phyloP scores from a whole-genome alignment of 2,797 vertebrate genomes.

The Hephaestus fuliginosus region DNA sequence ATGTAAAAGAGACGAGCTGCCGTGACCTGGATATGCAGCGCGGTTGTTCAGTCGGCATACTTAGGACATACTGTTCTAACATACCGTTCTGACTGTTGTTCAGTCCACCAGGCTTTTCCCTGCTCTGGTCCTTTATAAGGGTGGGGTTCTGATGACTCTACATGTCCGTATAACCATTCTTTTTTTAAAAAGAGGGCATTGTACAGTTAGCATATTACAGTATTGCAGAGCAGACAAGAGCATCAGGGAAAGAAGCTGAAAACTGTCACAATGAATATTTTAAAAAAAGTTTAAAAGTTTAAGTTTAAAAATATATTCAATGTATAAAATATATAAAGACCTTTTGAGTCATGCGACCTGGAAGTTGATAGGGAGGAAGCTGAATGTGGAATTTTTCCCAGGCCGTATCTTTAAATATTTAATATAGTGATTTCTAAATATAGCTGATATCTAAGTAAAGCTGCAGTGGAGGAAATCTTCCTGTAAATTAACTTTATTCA shows the following conservation, averaged over 20 bases:
- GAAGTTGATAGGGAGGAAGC: not conserved
- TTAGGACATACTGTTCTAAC: too few relatives aligned
- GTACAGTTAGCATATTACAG: not conserved
- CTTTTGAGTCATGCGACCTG: not conserved
- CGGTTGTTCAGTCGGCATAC: slow-evolving; percentile 25
- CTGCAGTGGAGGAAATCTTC: not conserved
- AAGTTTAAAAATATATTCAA: not conserved
- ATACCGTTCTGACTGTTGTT: too few relatives aligned
- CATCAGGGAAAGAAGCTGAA: not conserved
- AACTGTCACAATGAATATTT: not conserved
- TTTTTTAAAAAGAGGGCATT: slow-evolving; percentile 6
- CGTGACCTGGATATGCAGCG: slow-evolving; percentile 43
- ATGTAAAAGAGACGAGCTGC: not conserved
- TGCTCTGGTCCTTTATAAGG: slow-evolving; percentile 13
- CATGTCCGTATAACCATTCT: not conserved
- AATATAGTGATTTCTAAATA: slow-evolving; percentile 20
- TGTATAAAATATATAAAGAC: not conserved
- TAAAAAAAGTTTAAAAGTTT: not conserved
- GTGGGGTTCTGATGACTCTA: not conserved
- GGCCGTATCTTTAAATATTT: slow-evolving; percentile 37
- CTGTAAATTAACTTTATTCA: not conserved
- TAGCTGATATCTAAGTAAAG: not conserved
- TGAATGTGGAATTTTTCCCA: not conserved
- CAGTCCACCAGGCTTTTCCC: slow-evolving; percentile 14
- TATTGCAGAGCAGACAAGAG: not conserved